These are phyloP conservation scores for Lophotis ruficrista DNA, from an alignment of 2,113 vertebrate genomes.

Conservation along the genomic window DNA sequence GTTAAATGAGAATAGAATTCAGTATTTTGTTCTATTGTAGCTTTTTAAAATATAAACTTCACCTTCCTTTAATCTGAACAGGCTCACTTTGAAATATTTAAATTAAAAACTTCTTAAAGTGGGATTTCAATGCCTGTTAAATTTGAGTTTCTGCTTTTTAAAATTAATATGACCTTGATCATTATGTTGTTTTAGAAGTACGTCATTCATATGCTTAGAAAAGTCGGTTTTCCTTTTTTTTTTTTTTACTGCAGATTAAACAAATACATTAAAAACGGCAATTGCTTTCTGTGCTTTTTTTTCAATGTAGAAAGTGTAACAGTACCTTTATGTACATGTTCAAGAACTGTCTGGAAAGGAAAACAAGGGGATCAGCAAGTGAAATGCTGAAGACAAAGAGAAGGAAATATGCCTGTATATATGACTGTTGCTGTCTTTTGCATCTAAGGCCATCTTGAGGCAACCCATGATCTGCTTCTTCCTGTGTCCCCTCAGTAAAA, in stretches of 20 bases:
- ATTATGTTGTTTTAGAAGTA: conserved; percentile 40
- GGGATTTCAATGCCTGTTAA: conserved; percentile 49
- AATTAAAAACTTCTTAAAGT: conserved; percentile 36
- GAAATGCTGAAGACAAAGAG: not conserved
- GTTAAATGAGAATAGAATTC: conserved; percentile 50
- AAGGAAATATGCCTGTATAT: not conserved
- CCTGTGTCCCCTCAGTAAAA: not conserved
- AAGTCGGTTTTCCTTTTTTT: not conserved
- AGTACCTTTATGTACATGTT: not conserved
- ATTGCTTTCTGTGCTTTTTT: not conserved
- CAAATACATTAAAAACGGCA: not conserved
- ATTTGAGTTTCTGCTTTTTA: conserved; percentile 37
- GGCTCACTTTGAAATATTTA: conserved; percentile 43
- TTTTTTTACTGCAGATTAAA: conserved; percentile 59
- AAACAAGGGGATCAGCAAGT: not conserved
- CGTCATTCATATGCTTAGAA: conserved; percentile 19
- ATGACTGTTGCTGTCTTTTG: not conserved
- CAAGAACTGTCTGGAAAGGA: not conserved
- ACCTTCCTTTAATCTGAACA: conserved; percentile 44
- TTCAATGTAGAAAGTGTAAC: not conserved
- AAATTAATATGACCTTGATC: conserved; percentile 39
- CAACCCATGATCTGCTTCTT: not conserved
- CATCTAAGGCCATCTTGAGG: not conserved
- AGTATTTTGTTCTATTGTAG: conserved; percentile 19
- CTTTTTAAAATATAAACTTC: conserved; percentile 14